These are phyloP conservation scores for Bucco capensis DNA, from an alignment of 2,113 vertebrate genomes.

Conservation along the genomic window DNA sequence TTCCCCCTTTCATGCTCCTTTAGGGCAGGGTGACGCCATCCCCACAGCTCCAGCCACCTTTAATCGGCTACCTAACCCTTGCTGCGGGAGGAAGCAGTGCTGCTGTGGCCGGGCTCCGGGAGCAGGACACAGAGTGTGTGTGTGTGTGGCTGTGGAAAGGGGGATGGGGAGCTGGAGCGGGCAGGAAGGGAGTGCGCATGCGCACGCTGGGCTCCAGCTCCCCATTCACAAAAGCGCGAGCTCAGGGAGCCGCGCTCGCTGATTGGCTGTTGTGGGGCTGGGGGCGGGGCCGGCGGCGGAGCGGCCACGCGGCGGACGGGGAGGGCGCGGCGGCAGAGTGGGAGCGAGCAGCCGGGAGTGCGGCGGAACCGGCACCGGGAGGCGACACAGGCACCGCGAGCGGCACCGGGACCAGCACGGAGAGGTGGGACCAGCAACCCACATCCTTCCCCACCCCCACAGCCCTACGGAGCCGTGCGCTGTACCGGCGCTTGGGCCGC, in stretches of 20 bases:
- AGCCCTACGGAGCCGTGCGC: not conserved
- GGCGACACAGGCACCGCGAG: no score
- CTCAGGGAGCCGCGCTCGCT: not conserved
- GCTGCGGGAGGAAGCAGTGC: not conserved
- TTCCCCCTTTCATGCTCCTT: not conserved
- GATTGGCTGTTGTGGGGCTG: not conserved
- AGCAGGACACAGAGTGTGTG: not conserved
- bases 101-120: no score
- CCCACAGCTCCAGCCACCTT: not conserved
- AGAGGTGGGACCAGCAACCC: not conserved
- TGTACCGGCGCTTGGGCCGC: no score
- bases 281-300: not conserved
- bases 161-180: not conserved
- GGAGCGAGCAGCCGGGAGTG: not conserved
- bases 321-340: not conserved
- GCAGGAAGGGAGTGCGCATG: not conserved
- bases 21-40: accelerated
- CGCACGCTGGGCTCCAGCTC: not conserved
- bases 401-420: not conserved
- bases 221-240: conserved; percentile 5
- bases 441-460: not conserved
- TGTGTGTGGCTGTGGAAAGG: not conserved
- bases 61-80: not conserved
- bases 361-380: not conserved
- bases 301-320: not conserved